Evolutionary conservation across 2,888 invertebrate genomes (phyloP), one percentile per base, ranked within the genome.

Genomic region (Parasteatoda lunata): DNA sequence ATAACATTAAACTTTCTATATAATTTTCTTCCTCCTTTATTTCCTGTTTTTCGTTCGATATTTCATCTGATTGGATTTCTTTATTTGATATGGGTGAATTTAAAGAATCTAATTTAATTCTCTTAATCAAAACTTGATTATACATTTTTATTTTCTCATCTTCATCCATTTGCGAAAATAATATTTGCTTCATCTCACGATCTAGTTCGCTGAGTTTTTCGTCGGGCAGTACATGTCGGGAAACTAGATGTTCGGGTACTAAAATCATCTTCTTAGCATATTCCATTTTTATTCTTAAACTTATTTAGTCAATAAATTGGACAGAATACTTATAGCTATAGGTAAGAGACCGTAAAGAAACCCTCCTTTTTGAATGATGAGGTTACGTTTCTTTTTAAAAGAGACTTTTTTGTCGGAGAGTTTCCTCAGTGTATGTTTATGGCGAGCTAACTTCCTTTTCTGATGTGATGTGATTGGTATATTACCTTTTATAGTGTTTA

Each of bases 401-500:
- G 69, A 48, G 0, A 70, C 2, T 8, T 70, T 70, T 47, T 70
- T 70, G 48, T 70, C 69, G 13, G 69, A 45, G 68, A 68, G 68
- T 45, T 30, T 30, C 15, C 68, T 68, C 3, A 68, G 45, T 2
- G 68, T 68, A 68, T 68, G 68, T n/a, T 68, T 68, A 68, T 68
- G 68, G 3, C 13, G 30, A 30, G 68, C 15, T 45, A 68, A 68
- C 15, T 45, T 68, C 0, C 5, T 68, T 5, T 68, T 68, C 15
- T 68, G 68, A 30, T 15, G 8, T 0, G 30, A 5, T 15, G 15
- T 68, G 5, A 68, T 30, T 30, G 45, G 45, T 30, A 68, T 45
- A 68, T 68, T 68, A 0, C 68, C 15, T 68, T 68, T 68, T 15
- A 68, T 15, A 68, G 68, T 68, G 68, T 68, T 68, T 30, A 68